A percentile compares a stretch with the other conserved stretches of the same genome.
Conservation (phyloP, 2,113 vertebrate genomes). For the Boulengeromyrus knoepffleri region DNA sequence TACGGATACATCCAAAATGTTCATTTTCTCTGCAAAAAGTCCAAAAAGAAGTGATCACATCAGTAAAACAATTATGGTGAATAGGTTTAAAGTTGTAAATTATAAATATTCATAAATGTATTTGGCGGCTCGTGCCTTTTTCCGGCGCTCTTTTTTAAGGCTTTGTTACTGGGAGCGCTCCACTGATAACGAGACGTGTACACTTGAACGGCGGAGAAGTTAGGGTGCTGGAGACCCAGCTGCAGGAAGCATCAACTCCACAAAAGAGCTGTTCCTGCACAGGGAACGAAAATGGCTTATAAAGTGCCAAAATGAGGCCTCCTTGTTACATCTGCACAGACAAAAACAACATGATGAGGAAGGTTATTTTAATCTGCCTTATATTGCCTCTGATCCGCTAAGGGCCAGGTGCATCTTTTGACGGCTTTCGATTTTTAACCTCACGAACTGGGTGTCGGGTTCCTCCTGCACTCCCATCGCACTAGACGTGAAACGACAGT, state of each 20-base stretch:
- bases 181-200: neutral
- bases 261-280: neutral
- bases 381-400: neutral
- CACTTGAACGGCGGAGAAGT: neutral
- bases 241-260: neutral
- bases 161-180: conserved; percentile 1
- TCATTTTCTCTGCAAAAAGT: neutral
- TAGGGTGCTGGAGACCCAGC: neutral
- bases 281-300: neutral
- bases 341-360: conserved; percentile 3
- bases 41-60: neutral
- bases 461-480: neutral
- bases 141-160: neutral
- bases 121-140: neutral
- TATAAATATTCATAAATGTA: neutral
- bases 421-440: neutral
- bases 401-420: conserved; percentile 15
- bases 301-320: conserved; percentile 9
- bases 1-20: neutral
- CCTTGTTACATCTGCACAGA: conserved; percentile 14
- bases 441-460: neutral
- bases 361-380: conserved; percentile 10
- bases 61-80: neutral
- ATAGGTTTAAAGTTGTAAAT: neutral
- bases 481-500: neutral